Base-by-base conservation (phyloP, 2,797 vertebrate genomes). In the Esox masquinongy region DNA sequence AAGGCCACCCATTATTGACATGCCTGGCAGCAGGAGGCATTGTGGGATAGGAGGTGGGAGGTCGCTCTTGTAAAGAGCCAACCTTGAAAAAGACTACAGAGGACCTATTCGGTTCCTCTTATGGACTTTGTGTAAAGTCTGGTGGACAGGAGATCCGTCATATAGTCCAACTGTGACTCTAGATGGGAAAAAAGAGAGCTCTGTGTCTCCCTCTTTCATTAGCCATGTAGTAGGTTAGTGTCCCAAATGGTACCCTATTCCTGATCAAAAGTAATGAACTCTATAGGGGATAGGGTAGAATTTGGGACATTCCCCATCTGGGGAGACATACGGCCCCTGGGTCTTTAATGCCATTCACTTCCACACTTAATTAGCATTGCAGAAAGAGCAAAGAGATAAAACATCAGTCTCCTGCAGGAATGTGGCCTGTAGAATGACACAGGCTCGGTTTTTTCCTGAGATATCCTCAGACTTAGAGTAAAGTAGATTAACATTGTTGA, bases 1-100 rank as follows among this genome's bases (percentile, higher is more conserved):
- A 91, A 87, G 86, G 86, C 80, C 88, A 88, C 39, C 72, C 74
- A 87, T 86, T 88, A 85, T 82, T 87, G 84, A 80, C n/a, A 74
- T 2, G 68, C 67, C 53, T 61, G 12, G 73, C 82, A 83, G 84
- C 86, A 85, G 84, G 83, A 79, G 73, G 78, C 84, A 88, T 82
- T 86, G 78, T 86, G 81, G 75, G 75, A 83, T n/a, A 77, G 79
- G 81, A 77, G 80, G 75, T 78, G 82, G 74, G 53, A 73, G 31
- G 56, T 29, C 31, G 16, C 75, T 50, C 17, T 69, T 56, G 31
- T 39, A 50, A 24, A 51, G 59, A 22, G 26, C 22, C n/a, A 39
- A 7, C 68, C 71, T 26, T 61, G 43, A 6, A 75, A 63, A 15
- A 70, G 56, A 53, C 50, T 12, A 11, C 11, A 26, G 14, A 78